Evolutionary conservation across 2,888 invertebrate species (phyloP), one percentile per base, ranked within the genome.

Genomic region (Aquatica leii): DNA sequence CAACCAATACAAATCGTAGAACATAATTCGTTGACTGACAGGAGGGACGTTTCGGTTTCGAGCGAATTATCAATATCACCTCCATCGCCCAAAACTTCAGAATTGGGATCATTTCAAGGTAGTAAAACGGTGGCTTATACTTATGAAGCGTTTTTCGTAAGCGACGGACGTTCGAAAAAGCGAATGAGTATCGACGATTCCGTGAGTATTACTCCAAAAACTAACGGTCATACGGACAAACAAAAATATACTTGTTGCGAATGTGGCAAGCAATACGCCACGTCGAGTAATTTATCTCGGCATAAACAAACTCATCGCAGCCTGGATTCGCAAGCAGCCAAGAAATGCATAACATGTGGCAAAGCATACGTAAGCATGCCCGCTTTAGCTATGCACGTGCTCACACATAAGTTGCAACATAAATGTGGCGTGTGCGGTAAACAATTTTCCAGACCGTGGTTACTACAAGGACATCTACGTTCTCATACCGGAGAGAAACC

Each of bases 301-400:
- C 94, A 94, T 83, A 95, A 94, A 81, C 95, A 95, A 82, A 95
- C 95, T 0, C 95, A 95, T 80, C 87, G 95, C 31, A 94, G 95
- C 76, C 86, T 97, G 50, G 97, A 98, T 84, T 95, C 95, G 20
- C 91, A 93, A 75, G 89, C 94, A 65, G 97, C 97, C 51, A 96
- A 96, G 82, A 93, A 94, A 76, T 98, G 97, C 81, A 92, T 92
- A 72, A 94, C 95, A 70, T 98, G 97, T 82, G 94, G 94, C 70
- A 96, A 97, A 82, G 94, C 95, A 1, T 98, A 98, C 83, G 97
- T 98, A 50, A 94, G 94, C 69, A 98, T 98, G 97, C 97, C 97
- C 0, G 97, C 97, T 0, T 86, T 97, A 60, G 95, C 97, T 43
- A 97, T 94, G 92, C 95, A 94, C 80, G 90, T 95, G 67, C 86